Base-by-base conservation (phyloP, 37 sponge, comb jelly and placozoan genomes). In the Tethya wilhelma region DNA sequence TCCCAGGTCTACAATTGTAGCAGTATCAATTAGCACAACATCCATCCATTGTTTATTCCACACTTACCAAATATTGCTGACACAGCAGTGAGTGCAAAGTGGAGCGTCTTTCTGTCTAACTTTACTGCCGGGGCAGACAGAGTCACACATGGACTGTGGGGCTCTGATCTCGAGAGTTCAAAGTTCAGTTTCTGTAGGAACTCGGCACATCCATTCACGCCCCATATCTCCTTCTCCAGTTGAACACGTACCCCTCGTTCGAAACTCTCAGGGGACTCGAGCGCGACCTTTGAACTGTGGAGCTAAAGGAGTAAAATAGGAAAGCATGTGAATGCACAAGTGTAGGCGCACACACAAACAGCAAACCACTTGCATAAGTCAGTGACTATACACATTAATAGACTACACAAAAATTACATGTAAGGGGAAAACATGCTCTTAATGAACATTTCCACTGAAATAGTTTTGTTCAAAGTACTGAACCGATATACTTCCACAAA, bases 1-100 rank as follows among this genome's bases (percentile, higher is more conserved):
- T 49, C 53, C 14, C 14, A 49, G 53, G 53, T 19, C 53, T 49
- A 14, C 53, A 49, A 19, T 14, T 49, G 9, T 14, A 49, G 53
- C n/a, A n/a, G n/a, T n/a, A n/a, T n/a, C n/a, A 49, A 9, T 49
- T 49, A 14, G 9, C 14, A 49, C 53, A 49, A 49, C 53, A 49
- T 49, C 9, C 53, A 9, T 49, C 53, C 53, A 49, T 19, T 14
- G n/a, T n/a, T n/a, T n/a, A n/a, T n/a, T n/a, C n/a, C n/a, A n/a
- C n/a, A n/a, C 93, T 87, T 73, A 92, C 93, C 93, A 80, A 80
- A 92, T 29, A 92, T 85, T 64, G 93, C 88, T 14, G 38, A 22
- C 23, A 84, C 26, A 5, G 93, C 56, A 22, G 74, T 84, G 38
- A 69, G 36, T 4, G 89, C 93, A 75, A 56, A 79, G 29, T 92